A percentile compares a stretch with the other conserved stretches of the same genome.
These are phyloP conservation scores for Watsonalla cultraria DNA, from an alignment of 2,888 invertebrate genomes.

Conservation along the genomic window DNA sequence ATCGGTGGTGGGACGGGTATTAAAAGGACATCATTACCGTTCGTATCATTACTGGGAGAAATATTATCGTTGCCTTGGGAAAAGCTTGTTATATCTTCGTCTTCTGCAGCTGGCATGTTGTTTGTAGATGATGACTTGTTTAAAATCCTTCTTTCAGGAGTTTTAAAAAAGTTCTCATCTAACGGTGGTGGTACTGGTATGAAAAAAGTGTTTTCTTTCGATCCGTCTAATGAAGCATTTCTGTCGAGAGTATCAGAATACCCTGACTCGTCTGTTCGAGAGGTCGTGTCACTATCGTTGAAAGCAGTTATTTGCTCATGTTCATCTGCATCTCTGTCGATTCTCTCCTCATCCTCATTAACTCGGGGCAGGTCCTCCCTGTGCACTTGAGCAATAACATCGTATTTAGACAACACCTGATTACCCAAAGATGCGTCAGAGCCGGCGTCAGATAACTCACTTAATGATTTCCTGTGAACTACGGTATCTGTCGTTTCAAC, in stretches of 20 bases:
- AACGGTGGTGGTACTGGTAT: constrained; percentile 67
- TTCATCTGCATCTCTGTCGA: constrained; percentile 29
- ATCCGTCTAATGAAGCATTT: constrained; percentile 42
- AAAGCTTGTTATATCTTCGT: constrained; percentile 11
- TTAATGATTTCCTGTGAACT: constrained; percentile 56
- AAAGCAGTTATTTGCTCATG: constrained; percentile 54
- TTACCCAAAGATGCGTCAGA: constrained; percentile 65
- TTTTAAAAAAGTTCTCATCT: constrained; percentile 54
- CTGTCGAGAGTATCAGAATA: constrained; percentile 68
- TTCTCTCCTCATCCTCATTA: constrained; percentile 58
- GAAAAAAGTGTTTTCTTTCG: constrained; percentile 38
- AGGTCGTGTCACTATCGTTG: constrained; percentile 63
- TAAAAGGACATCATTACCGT: constrained; percentile 38
- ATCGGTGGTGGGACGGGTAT: constrained; percentile 67
- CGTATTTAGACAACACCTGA: constrained; percentile 72
- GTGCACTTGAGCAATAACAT: constrained; percentile 78
- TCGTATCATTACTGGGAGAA: constrained; percentile 10
- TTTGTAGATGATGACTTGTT: constrained; percentile 30
- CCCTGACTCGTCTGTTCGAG: constrained; percentile 68
- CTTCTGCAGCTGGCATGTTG: constrained; percentile 16
- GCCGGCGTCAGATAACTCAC: constrained; percentile 65
- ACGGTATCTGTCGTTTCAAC: constrained; percentile 24
- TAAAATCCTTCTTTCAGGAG: constrained; percentile 23
- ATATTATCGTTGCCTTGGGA: too few species aligned
- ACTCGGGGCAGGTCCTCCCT: constrained; percentile 73